Evolutionary conservation across 1,140 invertebrate species (phyloP), one percentile per base, ranked within the genome.

Genomic region (Patella vulgata): DNA sequence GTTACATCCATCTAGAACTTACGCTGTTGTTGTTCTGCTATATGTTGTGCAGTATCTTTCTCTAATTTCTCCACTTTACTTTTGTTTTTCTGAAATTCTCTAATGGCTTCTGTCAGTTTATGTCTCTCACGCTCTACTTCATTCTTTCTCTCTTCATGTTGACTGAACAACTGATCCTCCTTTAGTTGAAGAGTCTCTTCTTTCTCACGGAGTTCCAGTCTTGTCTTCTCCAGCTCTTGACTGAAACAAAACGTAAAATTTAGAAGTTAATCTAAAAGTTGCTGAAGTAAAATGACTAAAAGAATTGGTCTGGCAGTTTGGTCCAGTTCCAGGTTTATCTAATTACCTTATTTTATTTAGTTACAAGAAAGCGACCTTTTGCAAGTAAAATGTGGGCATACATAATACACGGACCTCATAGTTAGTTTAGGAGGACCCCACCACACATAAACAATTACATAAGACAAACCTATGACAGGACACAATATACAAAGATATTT

Each of bases 81-180:
- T 44, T 68, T 62, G 14, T 66, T 63, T 43, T 33, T 43, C 6
- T 73, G 60, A 50, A 60, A 67, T 27, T 75, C 71, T 9, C 71
- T 70, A 9, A 64, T 52, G 21, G 73, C 51, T 9, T 43, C 39
- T 14, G 25, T 40, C 30, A 81, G 64, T 21, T 56, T 54, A 9
- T 50, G 62, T 39, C 59, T 71, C 60, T 80, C 71, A 42, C 67
- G 59, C 42, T 82, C 66, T 12, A 79, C 68, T 23, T 82, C 77
- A 1, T 61, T 43, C 36, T 53, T 66, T 27, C 74, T 71, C 25
- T 60, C 30, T 39, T 78, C 68, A 51, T 81, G 78, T 46, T 63
- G 44, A n/a, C 47, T 21, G 58, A 66, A 78, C 62, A 82, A 62
- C 39, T 74, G 64, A 54, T 82, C 78, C 47, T 81, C 80, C 30